Base-by-base conservation (phyloP, 2,888 invertebrate genomes). In the Embidobia sp. region DNA sequence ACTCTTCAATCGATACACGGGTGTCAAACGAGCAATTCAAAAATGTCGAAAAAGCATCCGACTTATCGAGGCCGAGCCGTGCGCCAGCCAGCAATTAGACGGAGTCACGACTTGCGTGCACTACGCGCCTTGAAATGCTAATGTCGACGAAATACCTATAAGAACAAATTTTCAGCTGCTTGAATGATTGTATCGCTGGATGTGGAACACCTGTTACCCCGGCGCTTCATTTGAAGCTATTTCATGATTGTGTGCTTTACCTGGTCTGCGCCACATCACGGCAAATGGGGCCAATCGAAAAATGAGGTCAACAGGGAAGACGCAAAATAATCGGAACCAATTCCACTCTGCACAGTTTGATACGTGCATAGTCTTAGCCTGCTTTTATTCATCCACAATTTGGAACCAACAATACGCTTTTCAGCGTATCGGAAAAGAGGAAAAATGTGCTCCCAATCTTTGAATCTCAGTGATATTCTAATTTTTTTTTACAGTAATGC, bases 191-290 rank as follows among this genome's bases (percentile, higher is more conserved):
- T 51, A 19, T 69, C 44, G 63, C 29, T 46, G 69, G 31, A 76
- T 67, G 66, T 70, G 70, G 69, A 76, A 76, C 76, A 76, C 76
- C 76, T 76, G 76, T 76, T 76, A 76, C 59, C 75, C 76, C 67
- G 53, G 59, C 70, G 49, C 42, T 57, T 69, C 69, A 57, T 64
- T 76, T 57, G 31, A 64, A 76, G 76, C 69, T 76, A 69, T 76
- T 69, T 64, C 69, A 69, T 69, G 76, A 69, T 63, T 69, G 67
- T 69, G 75, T 69, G 75, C 69, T 53, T 57, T 70, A 70, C 76
- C 70, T 76, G 70, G 64, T 64, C 70, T 59, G 70, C 69, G 75
- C 69, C 63, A 16, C 69, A 63, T 63, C 69, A 37, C 19, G 44
- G 55, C 42, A 48, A 76, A 76, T 76, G 76, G 76, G 76, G 76